Evolutionary conservation across 2,113 vertebrate species (phyloP).

Genomic region (Piaya cayana): DNA sequence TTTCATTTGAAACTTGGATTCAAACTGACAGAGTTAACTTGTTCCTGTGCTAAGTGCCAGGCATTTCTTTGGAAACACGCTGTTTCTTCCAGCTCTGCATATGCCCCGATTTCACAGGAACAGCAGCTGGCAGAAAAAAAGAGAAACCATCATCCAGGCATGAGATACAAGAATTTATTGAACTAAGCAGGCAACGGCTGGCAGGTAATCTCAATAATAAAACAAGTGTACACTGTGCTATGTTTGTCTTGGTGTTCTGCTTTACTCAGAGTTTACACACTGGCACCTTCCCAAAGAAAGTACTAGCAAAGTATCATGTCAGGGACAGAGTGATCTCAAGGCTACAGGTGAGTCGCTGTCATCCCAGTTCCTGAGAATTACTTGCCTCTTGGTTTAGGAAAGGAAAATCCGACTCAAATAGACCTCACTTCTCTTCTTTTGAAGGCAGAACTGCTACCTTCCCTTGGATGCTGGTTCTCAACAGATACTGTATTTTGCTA

Average conservation of each 20-base stretch:
- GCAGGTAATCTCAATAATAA: conserved; percentile 26
- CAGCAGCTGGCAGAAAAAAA: background rate
- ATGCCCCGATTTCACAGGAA: conserved; percentile 7
- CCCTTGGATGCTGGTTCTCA: background rate
- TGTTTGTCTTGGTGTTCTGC: conserved; percentile 20
- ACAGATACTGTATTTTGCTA: background rate
- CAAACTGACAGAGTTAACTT: conserved; percentile 18
- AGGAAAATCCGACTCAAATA: background rate
- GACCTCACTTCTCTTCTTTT: background rate
- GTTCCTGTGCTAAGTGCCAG: conserved; percentile 4
- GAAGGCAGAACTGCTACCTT: background rate
- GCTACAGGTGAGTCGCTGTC: background rate
- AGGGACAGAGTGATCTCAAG: background rate
- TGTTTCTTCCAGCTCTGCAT: conserved; percentile 20
- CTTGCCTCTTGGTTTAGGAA: background rate
- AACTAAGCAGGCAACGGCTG: background rate
- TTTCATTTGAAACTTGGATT: background rate
- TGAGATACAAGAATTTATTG: conserved; percentile 45
- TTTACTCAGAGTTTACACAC: conserved; percentile 25
- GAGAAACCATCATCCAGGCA: background rate
- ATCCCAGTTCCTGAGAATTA: background rate
- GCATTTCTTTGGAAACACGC: conserved; percentile 23
- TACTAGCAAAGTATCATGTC: background rate
- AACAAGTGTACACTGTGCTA: conserved; percentile 22
- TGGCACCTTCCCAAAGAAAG: conserved; percentile 48